Conservation (phyloP, 1,140 invertebrate genomes). For the Zophobas morio region DNA sequence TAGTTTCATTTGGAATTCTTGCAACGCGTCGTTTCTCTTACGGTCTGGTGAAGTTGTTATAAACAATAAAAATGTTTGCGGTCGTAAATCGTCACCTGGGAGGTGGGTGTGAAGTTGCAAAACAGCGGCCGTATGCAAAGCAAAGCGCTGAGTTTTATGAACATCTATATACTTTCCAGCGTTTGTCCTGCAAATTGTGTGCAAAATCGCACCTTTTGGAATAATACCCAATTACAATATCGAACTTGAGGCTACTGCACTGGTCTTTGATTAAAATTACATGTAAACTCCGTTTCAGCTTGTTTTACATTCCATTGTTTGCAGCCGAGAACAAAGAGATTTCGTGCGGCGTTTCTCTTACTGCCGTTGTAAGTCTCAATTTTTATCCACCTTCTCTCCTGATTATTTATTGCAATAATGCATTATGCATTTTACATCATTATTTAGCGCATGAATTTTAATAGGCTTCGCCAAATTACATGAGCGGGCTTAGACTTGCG, state of each 20-base stretch:
- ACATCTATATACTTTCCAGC: conserved; percentile 54
- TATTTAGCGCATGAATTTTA: conserved; percentile 40
- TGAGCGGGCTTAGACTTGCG: not conserved
- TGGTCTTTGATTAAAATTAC: conserved; percentile 66
- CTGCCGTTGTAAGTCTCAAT: conserved; percentile 64
- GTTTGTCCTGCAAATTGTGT: conserved; percentile 65
- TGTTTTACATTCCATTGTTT: conserved; percentile 68
- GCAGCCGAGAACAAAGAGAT: conserved; percentile 65
- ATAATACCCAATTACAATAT: conserved; percentile 66
- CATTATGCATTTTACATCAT: conserved; percentile 61
- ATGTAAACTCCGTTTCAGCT: conserved; percentile 65
- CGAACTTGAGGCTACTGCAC: conserved; percentile 63
- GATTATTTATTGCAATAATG: conserved; percentile 63
- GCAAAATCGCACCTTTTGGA: conserved; percentile 64
- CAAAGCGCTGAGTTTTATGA: conserved; percentile 54
- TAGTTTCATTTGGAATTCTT: conserved; percentile 26
- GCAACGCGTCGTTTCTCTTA: conserved; percentile 2
- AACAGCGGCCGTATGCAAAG: conserved; percentile 61
- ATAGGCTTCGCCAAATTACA: conserved; percentile 20
- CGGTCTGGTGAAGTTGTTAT: conserved; percentile 52
- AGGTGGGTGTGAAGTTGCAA: conserved; percentile 62
- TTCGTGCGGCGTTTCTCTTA: conserved; percentile 65
- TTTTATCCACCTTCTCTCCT: conserved; percentile 61
- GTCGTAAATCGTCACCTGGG: conserved; percentile 50
- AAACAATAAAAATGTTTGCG: conserved; percentile 62